A percentile compares a stretch with the other conserved stretches of the same genome.
Conservation (phyloP, 64 coral and sea anemone genomes). For the Exaiptasia diaphana region DNA sequence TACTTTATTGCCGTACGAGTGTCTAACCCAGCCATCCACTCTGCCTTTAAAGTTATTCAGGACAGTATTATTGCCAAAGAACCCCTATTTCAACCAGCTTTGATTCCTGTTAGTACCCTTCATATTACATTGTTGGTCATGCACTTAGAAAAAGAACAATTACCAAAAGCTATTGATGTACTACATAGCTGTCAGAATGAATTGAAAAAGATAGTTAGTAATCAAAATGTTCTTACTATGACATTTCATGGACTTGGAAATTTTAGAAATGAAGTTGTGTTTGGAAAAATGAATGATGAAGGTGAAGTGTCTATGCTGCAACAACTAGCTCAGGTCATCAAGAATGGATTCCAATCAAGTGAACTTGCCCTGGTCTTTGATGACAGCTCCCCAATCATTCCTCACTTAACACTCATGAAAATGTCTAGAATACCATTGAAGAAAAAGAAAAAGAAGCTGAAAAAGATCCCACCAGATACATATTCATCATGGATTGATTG, state of each 20-base stretch:
- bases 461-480: constrained; percentile 70
- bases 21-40: constrained; percentile 70
- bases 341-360: constrained; percentile 67
- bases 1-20: constrained; percentile 88
- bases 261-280: constrained; percentile 86
- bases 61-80: constrained; percentile 56
- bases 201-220: constrained; percentile 15
- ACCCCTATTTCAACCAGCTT: constrained; percentile 57
- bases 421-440: constrained; percentile 61
- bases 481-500: constrained; percentile 58
- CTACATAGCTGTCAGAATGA: constrained; percentile 40
- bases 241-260: constrained; percentile 75
- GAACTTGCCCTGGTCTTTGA: no score
- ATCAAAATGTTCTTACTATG: constrained; percentile 13
- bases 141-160: constrained; percentile 48
- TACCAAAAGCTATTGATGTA: constrained; percentile 55
- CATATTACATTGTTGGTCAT: constrained; percentile 95
- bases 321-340: constrained; percentile 43
- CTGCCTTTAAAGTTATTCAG: constrained; percentile 61
- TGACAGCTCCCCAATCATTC: constrained; percentile 56
- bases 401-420: constrained; percentile 90
- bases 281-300: constrained; percentile 61
- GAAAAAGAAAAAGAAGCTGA: constrained; percentile 36
- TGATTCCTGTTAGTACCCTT: constrained; percentile 69
- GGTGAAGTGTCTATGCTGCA: constrained; percentile 39